Percentiles rank a stretch among this genome's conserved stretches.
These are phyloP conservation scores for Synergus umbraculus DNA, from an alignment of 2,888 invertebrate genomes.

Conservation along the genomic window DNA sequence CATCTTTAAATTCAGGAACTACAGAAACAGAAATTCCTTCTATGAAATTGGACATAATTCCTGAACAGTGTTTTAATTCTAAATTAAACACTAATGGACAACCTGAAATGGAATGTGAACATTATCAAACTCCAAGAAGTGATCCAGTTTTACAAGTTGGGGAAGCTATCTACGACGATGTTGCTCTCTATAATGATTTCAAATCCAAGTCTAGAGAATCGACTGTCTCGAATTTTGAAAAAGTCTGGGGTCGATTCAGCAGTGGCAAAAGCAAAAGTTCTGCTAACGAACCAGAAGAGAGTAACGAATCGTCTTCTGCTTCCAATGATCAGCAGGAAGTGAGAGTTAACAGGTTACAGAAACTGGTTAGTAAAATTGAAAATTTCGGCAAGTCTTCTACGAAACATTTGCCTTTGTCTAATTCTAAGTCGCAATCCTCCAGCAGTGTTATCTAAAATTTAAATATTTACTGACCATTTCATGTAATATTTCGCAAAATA, in stretches of 20 bases:
- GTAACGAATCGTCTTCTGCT: slow-evolving; percentile 42
- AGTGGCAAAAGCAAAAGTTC: slow-evolving; percentile 49
- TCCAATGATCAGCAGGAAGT: slow-evolving; percentile 51
- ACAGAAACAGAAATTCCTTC: background rate
- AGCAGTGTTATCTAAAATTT: background rate
- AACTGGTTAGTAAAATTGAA: slow-evolving; percentile 70
- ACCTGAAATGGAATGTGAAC: slow-evolving; percentile 53
- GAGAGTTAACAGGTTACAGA: slow-evolving; percentile 68
- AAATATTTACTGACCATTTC: background rate
- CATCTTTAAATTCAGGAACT: background rate
- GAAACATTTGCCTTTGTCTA: slow-evolving; percentile 24
- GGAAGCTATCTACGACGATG: slow-evolving; percentile 71
- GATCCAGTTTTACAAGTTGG: slow-evolving; percentile 48
- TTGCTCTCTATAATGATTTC: slow-evolving; percentile 66
- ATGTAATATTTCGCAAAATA: background rate
- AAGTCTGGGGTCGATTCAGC: slow-evolving; percentile 68
- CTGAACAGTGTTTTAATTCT: background rate
- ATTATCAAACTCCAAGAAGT: slow-evolving; percentile 67
- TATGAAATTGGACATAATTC: slow-evolving; percentile 8
- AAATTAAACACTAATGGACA: background rate
- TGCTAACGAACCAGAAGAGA: slow-evolving; percentile 28
- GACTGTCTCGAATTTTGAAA: slow-evolving; percentile 51
- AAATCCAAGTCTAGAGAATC: slow-evolving; percentile 61
- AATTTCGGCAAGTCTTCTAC: slow-evolving; percentile 61
- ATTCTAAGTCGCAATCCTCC: slow-evolving; percentile 29